A percentile compares a stretch with the other conserved stretches of the same genome.
Evolutionary conservation across 2,888 invertebrate genomes (phyloP).

Genomic region (Siphlonurus alternatus): DNA sequence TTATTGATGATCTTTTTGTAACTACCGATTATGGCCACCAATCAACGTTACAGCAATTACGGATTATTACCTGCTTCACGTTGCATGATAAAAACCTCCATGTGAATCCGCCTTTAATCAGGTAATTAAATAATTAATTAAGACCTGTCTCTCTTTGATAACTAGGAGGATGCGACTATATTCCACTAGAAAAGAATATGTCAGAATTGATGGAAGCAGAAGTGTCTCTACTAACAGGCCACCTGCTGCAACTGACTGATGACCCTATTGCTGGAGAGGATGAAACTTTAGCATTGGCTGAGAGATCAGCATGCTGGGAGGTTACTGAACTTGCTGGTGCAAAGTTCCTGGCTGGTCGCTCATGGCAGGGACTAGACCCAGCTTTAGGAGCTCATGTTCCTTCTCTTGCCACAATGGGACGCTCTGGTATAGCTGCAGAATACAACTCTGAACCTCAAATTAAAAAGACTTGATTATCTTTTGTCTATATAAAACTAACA

Average conservation of each 20-base stretch:
- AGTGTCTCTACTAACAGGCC: neutral
- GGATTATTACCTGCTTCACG: no score
- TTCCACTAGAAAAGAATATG: neutral
- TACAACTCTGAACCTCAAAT: neutral
- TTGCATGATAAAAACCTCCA: no score
- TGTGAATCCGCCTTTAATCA: no score
- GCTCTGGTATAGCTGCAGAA: neutral
- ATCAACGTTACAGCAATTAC: no score
- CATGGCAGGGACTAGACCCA: conserved; percentile 1
- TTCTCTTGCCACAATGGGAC: neutral
- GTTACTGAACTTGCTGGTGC: neutral
- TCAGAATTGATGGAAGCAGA: neutral
- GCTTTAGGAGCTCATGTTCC: neutral
- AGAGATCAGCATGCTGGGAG: neutral
- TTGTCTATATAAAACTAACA: neutral
- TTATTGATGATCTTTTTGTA: no score
- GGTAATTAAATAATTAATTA: no score
- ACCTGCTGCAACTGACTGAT: neutral
- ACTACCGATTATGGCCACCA: no score
- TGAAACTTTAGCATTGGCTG: neutral
- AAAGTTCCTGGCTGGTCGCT: neutral
- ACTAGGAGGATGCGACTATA: neutral
- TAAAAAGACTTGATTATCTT: neutral
- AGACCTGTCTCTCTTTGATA: no score
- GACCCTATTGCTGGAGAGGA: neutral